These are phyloP conservation scores for Luehdorfia chinensis DNA, from an alignment of 1,140 invertebrate genomes.

Conservation along the genomic window DNA sequence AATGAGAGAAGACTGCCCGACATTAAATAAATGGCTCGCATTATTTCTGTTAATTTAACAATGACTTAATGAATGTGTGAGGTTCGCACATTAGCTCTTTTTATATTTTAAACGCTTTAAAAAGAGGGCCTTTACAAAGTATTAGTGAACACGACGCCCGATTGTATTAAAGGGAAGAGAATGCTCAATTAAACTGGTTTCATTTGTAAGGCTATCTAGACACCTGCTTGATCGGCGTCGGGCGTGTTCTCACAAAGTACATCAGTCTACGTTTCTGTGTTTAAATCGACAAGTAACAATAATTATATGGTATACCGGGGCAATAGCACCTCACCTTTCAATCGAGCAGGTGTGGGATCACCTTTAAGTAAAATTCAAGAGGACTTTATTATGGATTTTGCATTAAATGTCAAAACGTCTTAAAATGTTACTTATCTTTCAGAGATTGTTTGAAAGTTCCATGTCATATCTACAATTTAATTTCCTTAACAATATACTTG, in stretches of 20 bases:
- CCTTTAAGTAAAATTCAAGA: constrained; percentile 1
- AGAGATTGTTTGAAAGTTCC: too few species aligned
- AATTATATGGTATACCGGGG: constrained; percentile 1
- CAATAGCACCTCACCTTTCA: constrained; percentile 2
- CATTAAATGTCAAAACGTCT: too few species aligned
- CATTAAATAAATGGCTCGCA: constrained; percentile 9
- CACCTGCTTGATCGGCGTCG: constrained; percentile 6
- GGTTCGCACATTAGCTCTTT: constrained; percentile 10
- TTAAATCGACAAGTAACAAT: constrained; percentile 8
- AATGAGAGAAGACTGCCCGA: neutral
- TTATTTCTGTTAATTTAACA: constrained; percentile 12
- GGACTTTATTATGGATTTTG: neutral
- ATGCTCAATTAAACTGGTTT: constrained; percentile 14
- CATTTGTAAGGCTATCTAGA: neutral
- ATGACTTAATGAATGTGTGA: constrained; percentile 10
- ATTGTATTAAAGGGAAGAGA: neutral
- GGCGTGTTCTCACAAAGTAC: neutral
- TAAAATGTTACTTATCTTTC: too few species aligned
- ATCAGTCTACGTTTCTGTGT: constrained; percentile 9
- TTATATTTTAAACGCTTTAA: too few species aligned
- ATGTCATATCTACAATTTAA: too few species aligned
- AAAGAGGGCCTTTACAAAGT: constrained; percentile 5
- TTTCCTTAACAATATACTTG: too few species aligned
- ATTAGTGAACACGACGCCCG: constrained; percentile 5
- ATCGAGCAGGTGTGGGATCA: constrained; percentile 8